Evolutionary conservation across 2,113 vertebrate genomes (phyloP).

Genomic region (Scortum barcoo): DNA sequence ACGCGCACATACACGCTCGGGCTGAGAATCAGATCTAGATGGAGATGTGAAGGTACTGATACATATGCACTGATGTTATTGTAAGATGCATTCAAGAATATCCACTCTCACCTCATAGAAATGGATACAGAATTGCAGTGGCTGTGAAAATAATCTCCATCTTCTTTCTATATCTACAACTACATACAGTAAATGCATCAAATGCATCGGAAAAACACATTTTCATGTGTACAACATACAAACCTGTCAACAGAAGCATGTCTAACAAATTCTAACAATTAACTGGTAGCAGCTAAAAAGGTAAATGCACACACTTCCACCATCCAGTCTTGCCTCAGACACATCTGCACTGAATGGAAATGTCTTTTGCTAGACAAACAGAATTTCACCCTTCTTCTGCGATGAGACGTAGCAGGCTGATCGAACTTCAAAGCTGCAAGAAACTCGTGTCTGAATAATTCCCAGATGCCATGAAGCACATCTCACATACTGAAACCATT

Average conservation of each 20-base stretch:
- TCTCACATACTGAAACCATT: not conserved
- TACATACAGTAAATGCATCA: not conserved
- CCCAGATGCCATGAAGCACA: conserved; percentile 9
- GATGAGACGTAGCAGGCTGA: not conserved
- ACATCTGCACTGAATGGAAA: not conserved
- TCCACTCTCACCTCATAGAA: not conserved
- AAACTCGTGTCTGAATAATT: not conserved
- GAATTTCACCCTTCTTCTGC: not conserved
- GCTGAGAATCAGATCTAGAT: conserved; percentile 5
- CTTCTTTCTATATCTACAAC: not conserved
- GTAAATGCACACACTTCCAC: not conserved
- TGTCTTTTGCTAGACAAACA: not conserved
- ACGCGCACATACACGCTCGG: not conserved
- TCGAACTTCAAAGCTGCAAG: not conserved
- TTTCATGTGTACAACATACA: not conserved
- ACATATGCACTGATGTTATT: not conserved
- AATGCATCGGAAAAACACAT: not conserved
- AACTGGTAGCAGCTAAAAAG: not conserved
- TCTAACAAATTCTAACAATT: not conserved
- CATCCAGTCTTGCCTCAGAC: not conserved
- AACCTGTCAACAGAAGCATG: not conserved
- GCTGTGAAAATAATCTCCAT: not conserved
- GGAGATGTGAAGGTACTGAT: not conserved
- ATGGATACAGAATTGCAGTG: conserved; percentile 7
- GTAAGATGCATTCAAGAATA: not conserved